phyloP scores from a whole-genome alignment of 2,113 vertebrate genomes.

The Ameiurus melas region DNA sequence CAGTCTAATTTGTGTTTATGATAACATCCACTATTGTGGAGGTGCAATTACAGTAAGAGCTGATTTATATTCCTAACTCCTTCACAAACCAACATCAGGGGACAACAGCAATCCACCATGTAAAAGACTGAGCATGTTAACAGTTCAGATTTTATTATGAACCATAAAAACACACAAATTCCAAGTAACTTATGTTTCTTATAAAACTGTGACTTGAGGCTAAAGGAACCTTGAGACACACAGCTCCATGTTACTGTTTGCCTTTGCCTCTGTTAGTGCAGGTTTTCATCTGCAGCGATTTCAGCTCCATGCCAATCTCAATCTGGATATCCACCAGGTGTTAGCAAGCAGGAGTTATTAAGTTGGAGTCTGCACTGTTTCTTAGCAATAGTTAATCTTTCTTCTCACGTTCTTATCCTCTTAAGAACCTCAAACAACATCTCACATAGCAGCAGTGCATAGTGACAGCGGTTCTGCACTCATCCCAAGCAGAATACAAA shows the following conservation, averaged over 20 bases:
- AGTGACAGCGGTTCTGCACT: slow-evolving; percentile 54
- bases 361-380: not conserved
- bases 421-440: slow-evolving; percentile 31
- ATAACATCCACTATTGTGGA: not conserved
- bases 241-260: not conserved
- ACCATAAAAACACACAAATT: not conserved
- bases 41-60: not conserved
- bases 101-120: not conserved
- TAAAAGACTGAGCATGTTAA: not conserved
- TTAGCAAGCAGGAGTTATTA: slow-evolving; percentile 19
- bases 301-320: slow-evolving; percentile 15
- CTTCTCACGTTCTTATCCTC: slow-evolving; percentile 10
- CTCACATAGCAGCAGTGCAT: slow-evolving; percentile 54
- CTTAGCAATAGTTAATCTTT: not conserved
- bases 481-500: slow-evolving; percentile 38
- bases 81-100: not conserved
- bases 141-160: not conserved
- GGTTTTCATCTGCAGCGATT: not conserved
- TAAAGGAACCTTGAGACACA: not conserved
- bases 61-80: not conserved
- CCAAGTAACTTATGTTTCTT: not conserved
- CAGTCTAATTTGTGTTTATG: not conserved
- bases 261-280: not conserved
- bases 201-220: slow-evolving; percentile 3
- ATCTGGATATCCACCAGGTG: slow-evolving; percentile 7